Base-by-base conservation (phyloP, 2,797 vertebrate species). In the Paedocypris micromegethes region DNA sequence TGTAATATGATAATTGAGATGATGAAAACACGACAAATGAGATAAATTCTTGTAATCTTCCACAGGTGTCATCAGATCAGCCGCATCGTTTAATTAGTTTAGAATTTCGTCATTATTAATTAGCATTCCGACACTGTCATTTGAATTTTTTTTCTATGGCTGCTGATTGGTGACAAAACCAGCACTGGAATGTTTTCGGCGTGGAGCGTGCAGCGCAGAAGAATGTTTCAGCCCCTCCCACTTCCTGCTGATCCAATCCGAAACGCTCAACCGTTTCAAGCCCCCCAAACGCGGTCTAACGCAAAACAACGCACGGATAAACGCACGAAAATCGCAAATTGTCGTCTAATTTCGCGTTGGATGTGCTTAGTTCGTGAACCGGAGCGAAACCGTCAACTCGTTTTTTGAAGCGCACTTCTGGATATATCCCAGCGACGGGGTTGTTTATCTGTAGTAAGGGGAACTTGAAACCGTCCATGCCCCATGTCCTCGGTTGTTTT, bases 381-480 rank as follows among this genome's bases (percentile, higher is more conserved):
- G 4, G 41, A 49, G 3, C 1, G 6, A 23, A 5, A 44, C 2
- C 2, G 2, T 0, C 23, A 1, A 53, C 37, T 37, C 52, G 58
- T n/a, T 44, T 39, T 6, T 0, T 6, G n/a, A 56, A n/a, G 2
- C 4, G 56, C 7, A 40, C 0, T 41, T 5, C 43, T 5, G 64
- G 42, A 43, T 46, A 9, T n/a, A 6, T 51, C 59, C 61, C 58
- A 38, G 57, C 37, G 9, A 58, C 78, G 82, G 73, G 83, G 87
- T 90, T 91, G 90, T 91, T 91, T 90, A 90, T 89, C 82, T 86
- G 89, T 91, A 90, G 90, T 90, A 91, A 89, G 80, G 90, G 89
- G 88, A 82, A 74, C 89, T 91, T 91, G 89, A 91, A 91, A 91
- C 89, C 87, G 87, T 3, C 80, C 75, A 80, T 89, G 87, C 88